Base-by-base conservation (phyloP, 1,140 invertebrate genomes). In the Cherax destructor region DNA sequence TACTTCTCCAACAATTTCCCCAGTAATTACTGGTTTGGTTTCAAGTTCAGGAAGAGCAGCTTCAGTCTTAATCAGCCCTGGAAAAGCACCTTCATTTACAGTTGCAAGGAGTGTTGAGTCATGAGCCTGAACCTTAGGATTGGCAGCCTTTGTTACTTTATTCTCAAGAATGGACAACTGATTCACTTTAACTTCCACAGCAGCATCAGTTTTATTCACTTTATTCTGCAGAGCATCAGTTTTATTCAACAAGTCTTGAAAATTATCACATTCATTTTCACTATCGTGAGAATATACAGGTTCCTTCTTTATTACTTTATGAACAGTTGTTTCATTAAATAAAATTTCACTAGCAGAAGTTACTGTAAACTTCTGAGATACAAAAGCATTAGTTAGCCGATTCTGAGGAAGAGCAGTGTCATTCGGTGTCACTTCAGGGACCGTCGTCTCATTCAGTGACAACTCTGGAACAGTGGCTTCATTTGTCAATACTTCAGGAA, bases 11-110 rank as follows among this genome's bases (percentile, higher is more conserved):
- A 13, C 21, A 18, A n/a, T 52, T 80, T 52, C 50, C 6, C 52
- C 78, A 80, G 78, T 52, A 30, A 30, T 11, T n/a, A 13, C 21
- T 13, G 10, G 7, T 30, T 83, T 30, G 16, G 11, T 76, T 79
- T 50, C 78, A 81, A 59, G 13, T 41, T 88, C 86, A 18, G 86
- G 86, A 41, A 88, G 41, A 88, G 77, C 77, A 88, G 86, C 77
- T 59, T 79, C 86, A 65, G 41, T 61, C 56, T 65, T 50, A 24
- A 49, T 79, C n/a, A 88, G 49, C 76, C 50, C 86, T 24, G 86
- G 77, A 9, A 88, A 9, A 47, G 59, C 24, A 24, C 74, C 74
- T 50, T 88, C 86, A 88, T 50, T 80, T n/a, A 74, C 30, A 30
- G 21, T 9, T 30, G 24, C 69, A 74, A 30, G 24, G 18, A 6